Evolutionary conservation across 2,113 vertebrate species (phyloP), one percentile per base, ranked within the genome.

Genomic region (Rhabdornis inornatus): DNA sequence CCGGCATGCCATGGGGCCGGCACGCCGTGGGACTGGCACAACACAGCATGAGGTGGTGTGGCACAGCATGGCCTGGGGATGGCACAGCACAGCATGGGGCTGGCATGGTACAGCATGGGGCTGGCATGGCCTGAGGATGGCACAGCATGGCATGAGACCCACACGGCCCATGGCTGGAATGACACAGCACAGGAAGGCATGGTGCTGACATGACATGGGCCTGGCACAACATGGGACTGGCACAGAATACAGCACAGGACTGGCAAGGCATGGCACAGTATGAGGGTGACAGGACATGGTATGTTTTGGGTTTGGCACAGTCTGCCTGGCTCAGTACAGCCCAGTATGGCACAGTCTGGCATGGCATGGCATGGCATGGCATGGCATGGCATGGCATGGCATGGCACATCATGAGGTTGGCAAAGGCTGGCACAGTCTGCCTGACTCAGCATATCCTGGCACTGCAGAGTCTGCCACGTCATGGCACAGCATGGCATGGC

Each of bases 201-300:
- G n/a, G 4, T 5, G 11, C 24, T n/a, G 39, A 12, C 14, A 35
- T 6, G 6, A 15, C 42, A 13, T 2, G 6, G 15, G 27, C 6
- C 63, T 72, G 69, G 15, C 65, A 49, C 17, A 37, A 8, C 53
- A 27, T 7, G 11, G 11, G 42, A 15, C 63, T 57, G 52, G 9
- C 49, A 44, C 0, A 2, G 45, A 13, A 15, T 7, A 31, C 11
- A 15, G 23, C 18, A 42, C 2, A 4, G 37, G 30, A 5, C 31
- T 44, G 66, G 47, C 33, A 37, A 0, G 0, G 31, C 37, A 83
- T 3, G n/a, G 24, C 50, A 57, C 10, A 35, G 4, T 50, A 27
- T 42, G 31, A 13, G 52, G 25, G 16, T 78, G 39, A 31, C 39
- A 39, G 11, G 13, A 27, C 64, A 69, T 1, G 0, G 21, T 39